Base-by-base conservation (phyloP, 2,797 vertebrate genomes). In the Enteromius trimaculatus region DNA sequence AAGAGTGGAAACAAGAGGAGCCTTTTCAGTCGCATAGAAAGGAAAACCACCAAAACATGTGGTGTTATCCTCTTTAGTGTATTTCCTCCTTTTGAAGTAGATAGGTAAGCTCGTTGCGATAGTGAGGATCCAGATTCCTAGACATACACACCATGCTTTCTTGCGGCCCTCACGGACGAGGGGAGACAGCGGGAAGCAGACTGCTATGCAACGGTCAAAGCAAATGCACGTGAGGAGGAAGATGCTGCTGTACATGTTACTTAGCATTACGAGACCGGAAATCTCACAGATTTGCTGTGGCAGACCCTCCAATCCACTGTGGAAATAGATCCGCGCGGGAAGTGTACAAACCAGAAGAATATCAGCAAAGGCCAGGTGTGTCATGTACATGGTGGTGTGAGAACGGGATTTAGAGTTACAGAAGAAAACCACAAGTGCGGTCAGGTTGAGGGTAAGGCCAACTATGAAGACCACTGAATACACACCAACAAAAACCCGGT, bases 181-280 rank as follows among this genome's bases (percentile, higher is more conserved):
- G 0, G 53, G 8, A 0, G 91, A 92, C 88, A 95, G 83, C 0
- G 94, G 95, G 77, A 93, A 94, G 70, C 90, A 89, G 78, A 94
- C 88, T 0, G 95, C 95, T 80, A 95, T 29, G 75, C 92, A 95
- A 2, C 94, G 94, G 86, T 95, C 95, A 3, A 92, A 83, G 84
- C 92, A 93, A 42, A 95, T 93, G 85, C 90, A 91, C 2, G 88
- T 90, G 64, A 95, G 91, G 65, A 95, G 88, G 68, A 95, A 93
- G 84, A 95, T 94, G 87, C 95, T 95, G 29, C 93, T 90, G 1
- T 95, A 95, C 93, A 95, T 95, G 90, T 95, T 95, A 71, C 90
- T 89, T 64, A 95, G 90, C 66, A 95, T 85, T 34, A 93, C 21
- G 60, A 93, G 70, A 14, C 93, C 93, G 0, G 83, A 42, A 1